phyloP scores from a whole-genome alignment of 2,888 invertebrate species.

The Thymelicus sylvestris region DNA sequence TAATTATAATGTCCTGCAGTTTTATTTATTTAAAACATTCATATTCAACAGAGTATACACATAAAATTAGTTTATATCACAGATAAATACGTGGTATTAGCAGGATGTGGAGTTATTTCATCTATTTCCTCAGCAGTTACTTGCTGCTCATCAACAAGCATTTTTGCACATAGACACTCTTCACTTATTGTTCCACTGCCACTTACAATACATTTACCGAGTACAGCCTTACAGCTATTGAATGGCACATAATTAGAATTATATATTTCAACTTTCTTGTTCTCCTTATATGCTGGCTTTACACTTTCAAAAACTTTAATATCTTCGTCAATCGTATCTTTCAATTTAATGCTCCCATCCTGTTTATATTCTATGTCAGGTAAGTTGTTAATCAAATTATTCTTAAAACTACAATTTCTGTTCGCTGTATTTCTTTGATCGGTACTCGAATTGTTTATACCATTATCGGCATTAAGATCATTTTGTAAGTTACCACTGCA shows the following conservation, averaged over 20 bases:
- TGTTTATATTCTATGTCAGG: constrained; percentile 60
- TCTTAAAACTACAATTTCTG: constrained; percentile 8
- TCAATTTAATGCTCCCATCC: constrained; percentile 69
- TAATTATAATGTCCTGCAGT: constrained; percentile 59
- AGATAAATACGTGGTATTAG: constrained; percentile 35
- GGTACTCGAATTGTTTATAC: not conserved
- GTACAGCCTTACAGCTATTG: constrained; percentile 70
- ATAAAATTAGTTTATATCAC: constrained; percentile 37
- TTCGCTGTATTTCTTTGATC: not conserved
- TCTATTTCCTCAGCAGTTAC: constrained; percentile 71
- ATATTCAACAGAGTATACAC: constrained; percentile 14
- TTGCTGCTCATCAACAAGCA: constrained; percentile 67
- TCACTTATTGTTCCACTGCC: constrained; percentile 68
- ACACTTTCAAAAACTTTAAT: constrained; percentile 42
- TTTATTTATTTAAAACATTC: constrained; percentile 46
- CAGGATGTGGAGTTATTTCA: constrained; percentile 71
- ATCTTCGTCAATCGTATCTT: constrained; percentile 62
- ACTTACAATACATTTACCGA: constrained; percentile 75
- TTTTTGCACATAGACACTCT: constrained; percentile 73
- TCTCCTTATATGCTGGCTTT: constrained; percentile 17
- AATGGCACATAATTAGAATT: constrained; percentile 52
- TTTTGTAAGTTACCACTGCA: not conserved
- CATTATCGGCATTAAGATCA: not conserved
- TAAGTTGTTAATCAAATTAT: constrained; percentile 15
- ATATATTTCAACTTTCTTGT: constrained; percentile 29